These are phyloP conservation scores for Leptobrachium ailaonicum DNA, from an alignment of 2,113 vertebrate genomes.

Conservation along the genomic window DNA sequence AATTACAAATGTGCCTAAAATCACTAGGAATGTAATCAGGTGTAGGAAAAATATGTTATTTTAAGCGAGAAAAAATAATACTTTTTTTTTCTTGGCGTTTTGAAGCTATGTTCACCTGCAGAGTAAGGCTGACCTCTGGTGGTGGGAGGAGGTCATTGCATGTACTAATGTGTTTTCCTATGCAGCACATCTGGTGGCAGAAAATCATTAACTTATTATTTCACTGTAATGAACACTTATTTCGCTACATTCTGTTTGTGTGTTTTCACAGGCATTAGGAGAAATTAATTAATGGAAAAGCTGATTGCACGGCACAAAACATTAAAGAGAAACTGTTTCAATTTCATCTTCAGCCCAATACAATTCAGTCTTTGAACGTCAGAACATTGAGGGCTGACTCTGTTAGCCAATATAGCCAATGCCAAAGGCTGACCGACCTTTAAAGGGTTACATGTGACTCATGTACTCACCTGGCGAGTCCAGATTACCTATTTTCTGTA, in stretches of 20 bases:
- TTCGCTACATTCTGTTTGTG: slow-evolving; percentile 34
- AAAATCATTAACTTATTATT: slow-evolving; percentile 47
- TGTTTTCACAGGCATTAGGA: slow-evolving; percentile 41
- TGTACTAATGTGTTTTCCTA: not conserved
- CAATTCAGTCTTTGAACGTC: not conserved
- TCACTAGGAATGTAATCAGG: slow-evolving; percentile 52
- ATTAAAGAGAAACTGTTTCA: slow-evolving; percentile 7
- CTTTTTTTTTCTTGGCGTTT: slow-evolving; percentile 23
- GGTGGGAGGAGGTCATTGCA: slow-evolving; percentile 58
- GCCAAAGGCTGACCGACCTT: too few relatives aligned
- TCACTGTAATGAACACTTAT: slow-evolving; percentile 34
- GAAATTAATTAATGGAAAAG: slow-evolving; percentile 43
- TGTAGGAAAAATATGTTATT: slow-evolving; percentile 57
- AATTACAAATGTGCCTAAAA: slow-evolving; percentile 20
- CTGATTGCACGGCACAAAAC: slow-evolving; percentile 13
- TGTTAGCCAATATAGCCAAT: too few relatives aligned
- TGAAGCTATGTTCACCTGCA: slow-evolving; percentile 55
- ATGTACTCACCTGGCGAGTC: too few relatives aligned
- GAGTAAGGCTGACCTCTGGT: slow-evolving; percentile 88
- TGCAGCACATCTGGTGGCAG: slow-evolving; percentile 27
- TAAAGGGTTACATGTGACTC: too few relatives aligned
- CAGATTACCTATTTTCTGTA: too few relatives aligned
- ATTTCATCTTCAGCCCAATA: not conserved
- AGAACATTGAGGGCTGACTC: too few relatives aligned
- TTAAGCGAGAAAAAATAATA: slow-evolving; percentile 48